Evolutionary conservation across 1,140 invertebrate genomes (phyloP).

Genomic region (Aphaenogaster floridana): DNA sequence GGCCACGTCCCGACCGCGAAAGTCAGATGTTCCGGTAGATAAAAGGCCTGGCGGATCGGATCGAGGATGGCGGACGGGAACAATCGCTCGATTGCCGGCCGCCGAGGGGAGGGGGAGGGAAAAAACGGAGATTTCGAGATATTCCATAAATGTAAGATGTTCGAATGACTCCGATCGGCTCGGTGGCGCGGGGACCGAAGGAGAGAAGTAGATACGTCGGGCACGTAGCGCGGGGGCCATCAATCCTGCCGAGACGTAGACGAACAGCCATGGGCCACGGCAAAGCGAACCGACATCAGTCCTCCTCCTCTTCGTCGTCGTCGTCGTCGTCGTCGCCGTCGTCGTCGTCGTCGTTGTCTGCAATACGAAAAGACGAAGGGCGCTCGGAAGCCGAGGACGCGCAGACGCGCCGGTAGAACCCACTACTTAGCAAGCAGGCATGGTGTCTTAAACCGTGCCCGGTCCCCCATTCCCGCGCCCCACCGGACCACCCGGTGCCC

Average conservation of each 20-base stretch:
- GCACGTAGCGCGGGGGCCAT: constrained; percentile 78
- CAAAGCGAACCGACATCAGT: constrained; percentile 83
- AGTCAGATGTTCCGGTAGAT: constrained; percentile 57
- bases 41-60: constrained; percentile 61
- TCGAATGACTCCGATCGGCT: constrained; percentile 67
- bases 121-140: constrained; percentile 82
- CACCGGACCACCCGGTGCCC: not conserved
- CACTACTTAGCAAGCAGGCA: constrained; percentile 79
- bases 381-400: constrained; percentile 69
- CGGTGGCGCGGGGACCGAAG: constrained; percentile 55
- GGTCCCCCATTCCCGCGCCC: constrained; percentile 5
- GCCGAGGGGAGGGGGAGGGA: constrained; percentile 27
- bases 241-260: constrained; percentile 83
- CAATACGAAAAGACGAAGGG: constrained; percentile 72
- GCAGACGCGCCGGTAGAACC: constrained; percentile 76
- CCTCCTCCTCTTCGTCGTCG: constrained; percentile 66
- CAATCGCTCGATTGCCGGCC: constrained; percentile 74
- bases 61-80: constrained; percentile 61
- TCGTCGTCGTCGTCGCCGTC: constrained; percentile 65
- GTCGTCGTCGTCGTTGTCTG: constrained; percentile 70
- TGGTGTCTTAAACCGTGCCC: constrained; percentile 73
- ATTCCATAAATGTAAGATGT: constrained; percentile 84
- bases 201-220: constrained; percentile 47
- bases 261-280: constrained; percentile 81
- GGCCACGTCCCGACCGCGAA: constrained; percentile 2